Evolutionary conservation across 1,140 invertebrate genomes (phyloP), one percentile per base, ranked within the genome.

Genomic region (Trinorchestia longiramus): DNA sequence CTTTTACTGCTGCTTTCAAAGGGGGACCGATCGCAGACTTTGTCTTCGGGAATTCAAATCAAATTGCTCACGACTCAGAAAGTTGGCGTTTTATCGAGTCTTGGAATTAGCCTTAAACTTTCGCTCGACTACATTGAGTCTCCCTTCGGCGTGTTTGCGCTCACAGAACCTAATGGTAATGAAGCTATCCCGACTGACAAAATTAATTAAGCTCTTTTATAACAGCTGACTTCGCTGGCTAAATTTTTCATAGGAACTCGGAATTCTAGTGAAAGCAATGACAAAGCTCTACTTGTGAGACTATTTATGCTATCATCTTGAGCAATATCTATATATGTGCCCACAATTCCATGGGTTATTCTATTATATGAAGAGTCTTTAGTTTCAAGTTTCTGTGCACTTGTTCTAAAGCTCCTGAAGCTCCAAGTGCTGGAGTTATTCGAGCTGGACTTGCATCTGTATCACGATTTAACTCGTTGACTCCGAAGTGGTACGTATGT

Each of bases 51-150:
- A 77, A 77, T 77, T 77, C 62, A 77, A 77, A 77, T 77, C 62
- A 77, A 77, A 77, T 77, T 77, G 62, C 11, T 36, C 28, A 36
- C 62, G 62, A 77, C 62, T 77, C 28, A 36, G 62, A 77, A 77
- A 77, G 62, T 77, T 77, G 62, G 62, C 62, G 62, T 77, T 77
- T 77, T 77, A 77, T 77, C 62, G 62, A 77, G 62, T 36, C 28
- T 28, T 77, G 62, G 62, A 77, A 77, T 77, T 77, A 77, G 62
- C 62, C 62, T 77, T 77, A 77, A 77, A 77, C 62, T 77, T 77
- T 77, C 62, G 62, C 62, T 77, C 62, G 62, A 77, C 11, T 77
- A 77, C 62, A 77, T 77, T 77, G 15, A 36, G 62, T 77, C 62
- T 77, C 62, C 62, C 62, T 77, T 36, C 62, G 3, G 62, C 62